Evolutionary conservation across 2,113 vertebrate genomes (phyloP), one percentile per base, ranked within the genome.

Genomic region (Madoqua kirkii): DNA sequence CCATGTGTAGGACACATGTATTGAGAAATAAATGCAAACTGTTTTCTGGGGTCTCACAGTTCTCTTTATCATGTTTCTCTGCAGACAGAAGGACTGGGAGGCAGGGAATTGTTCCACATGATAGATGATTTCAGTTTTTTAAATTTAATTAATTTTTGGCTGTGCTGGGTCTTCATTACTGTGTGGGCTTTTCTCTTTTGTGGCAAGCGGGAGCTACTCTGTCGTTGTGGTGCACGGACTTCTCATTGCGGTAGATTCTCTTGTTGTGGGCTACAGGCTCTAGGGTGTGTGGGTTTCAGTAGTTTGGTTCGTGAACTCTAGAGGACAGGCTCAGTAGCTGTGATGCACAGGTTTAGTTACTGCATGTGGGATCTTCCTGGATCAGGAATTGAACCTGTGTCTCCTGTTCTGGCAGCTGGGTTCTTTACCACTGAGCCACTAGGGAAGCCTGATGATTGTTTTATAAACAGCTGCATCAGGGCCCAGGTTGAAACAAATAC

Each of bases 1-100:
- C 91, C 78, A 16, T 23, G 0, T 91, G 45, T 92, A 81, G 62
- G 45, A 29, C 67, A 62, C 43, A 48, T 93, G 15, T 45, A 57
- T 43, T 60, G 50, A 64, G 74, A 89, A 95, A 36, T 79, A 89
- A 93, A 87, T 62, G 10, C 91, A 97, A 52, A 59, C 93, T 95
- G 71, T 93, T 94, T 43, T 76, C 67, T 81, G 93, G 54, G 11
- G 55, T 90, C 25, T 91, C 40, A 36, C 79, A 57, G 81, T 95
- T 64, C 64, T 74, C 84, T 92, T 95, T 92, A 87, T 89, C 82
- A 27, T 82, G 57, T 95, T 89, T 9, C 50, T 29, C 87, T 19
- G 83, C 94, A 95, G 67, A 96, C 29, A 52, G 59, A 93, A 82
- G 55, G 40, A 31, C 17, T 71, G 50, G 21, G 57, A 87, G 52